Evolutionary conservation across 2,888 invertebrate genomes (phyloP).

Genomic region (Seira musarum): DNA sequence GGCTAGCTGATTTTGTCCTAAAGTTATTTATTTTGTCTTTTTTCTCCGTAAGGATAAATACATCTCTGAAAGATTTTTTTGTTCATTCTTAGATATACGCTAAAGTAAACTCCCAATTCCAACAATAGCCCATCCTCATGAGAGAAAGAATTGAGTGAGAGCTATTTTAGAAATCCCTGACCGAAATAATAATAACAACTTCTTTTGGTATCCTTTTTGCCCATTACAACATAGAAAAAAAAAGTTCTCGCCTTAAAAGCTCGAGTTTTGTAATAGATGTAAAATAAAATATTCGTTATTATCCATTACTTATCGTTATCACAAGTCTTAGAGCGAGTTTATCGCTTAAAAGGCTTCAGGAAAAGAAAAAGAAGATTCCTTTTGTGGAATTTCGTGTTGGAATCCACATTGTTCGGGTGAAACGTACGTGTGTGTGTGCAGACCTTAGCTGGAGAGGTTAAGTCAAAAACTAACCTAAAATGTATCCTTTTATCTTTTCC

Average conservation of each 20-base stretch:
- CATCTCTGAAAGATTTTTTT: no score
- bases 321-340: neutral
- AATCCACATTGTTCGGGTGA: no score
- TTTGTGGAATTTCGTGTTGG: no score
- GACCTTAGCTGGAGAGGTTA: neutral
- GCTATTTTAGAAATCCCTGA: neutral
- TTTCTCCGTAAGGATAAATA: neutral
- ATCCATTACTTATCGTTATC: conserved; percentile 10
- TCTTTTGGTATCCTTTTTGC: neutral
- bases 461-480: neutral
- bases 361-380: no score
- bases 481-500: neutral
- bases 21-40: conserved; percentile 1
- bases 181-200: neutral
- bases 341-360: no score
- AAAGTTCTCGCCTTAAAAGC: neutral
- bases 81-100: no score
- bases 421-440: no score
- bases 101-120: no score
- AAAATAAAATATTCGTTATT: neutral
- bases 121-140: no score
- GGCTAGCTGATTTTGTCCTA: conserved; percentile 6
- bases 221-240: neutral
- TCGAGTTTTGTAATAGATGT: neutral
- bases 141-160: neutral